A percentile compares a stretch with the other conserved stretches of the same genome.
phyloP scores from a whole-genome alignment of 1,140 invertebrate species.

The Probaryconus sp. region DNA sequence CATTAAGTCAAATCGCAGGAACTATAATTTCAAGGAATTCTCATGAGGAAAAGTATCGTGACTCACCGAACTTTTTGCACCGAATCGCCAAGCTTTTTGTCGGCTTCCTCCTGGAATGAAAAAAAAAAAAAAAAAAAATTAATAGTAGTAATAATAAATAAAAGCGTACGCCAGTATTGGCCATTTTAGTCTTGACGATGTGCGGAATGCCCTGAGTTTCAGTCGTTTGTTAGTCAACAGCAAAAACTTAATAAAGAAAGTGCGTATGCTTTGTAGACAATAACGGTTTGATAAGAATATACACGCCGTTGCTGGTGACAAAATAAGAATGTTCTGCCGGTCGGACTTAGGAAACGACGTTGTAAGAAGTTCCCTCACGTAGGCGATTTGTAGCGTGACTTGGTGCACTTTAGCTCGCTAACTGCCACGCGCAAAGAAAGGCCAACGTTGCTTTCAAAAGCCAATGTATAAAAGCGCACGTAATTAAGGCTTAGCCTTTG shows the following conservation, averaged over 20 bases:
- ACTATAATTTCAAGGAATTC: no score
- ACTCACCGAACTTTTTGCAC: constrained; percentile 16
- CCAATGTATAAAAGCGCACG: constrained; percentile 27
- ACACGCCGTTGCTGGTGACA: constrained; percentile 54
- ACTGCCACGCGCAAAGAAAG: constrained; percentile 39
- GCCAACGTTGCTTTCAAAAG: constrained; percentile 31
- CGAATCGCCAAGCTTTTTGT: constrained; percentile 21
- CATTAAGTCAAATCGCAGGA: no score
- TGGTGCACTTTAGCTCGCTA: constrained; percentile 44
- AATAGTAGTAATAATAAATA: constrained; percentile 25
- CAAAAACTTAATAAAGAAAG: constrained; percentile 70
- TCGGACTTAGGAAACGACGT: constrained; percentile 62
- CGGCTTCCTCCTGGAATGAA: no score
- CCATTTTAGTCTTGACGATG: constrained; percentile 20
- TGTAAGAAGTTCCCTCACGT: constrained; percentile 73
- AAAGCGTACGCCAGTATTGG: constrained; percentile 8
- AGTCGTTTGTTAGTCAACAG: constrained; percentile 35
- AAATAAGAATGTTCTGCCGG: constrained; percentile 70
- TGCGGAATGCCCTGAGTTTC: constrained; percentile 31
- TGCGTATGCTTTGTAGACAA: constrained; percentile 60
- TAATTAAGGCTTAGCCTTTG: constrained; percentile 47
- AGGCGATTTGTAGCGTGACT: constrained; percentile 67
- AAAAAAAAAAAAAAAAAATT: no score
- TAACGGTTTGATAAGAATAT: constrained; percentile 69
- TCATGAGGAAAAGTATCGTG: constrained; percentile 28